These are phyloP conservation scores for Oreochromis aureus DNA, from an alignment of 2,113 vertebrate genomes.

Conservation along the genomic window DNA sequence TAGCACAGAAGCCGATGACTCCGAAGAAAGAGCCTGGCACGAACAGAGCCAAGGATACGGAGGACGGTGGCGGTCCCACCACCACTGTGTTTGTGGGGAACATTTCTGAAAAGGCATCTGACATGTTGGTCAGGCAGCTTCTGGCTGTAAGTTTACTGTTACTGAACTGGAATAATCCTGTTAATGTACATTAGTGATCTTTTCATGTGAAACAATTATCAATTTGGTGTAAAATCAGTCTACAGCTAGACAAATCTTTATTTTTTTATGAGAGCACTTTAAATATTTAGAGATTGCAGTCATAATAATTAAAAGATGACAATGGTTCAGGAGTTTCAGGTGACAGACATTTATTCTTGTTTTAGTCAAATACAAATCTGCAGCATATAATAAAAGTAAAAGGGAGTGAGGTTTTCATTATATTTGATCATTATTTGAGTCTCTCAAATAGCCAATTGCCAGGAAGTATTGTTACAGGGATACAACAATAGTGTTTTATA, in stretches of 20 bases:
- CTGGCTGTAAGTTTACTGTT: slow-evolving; percentile 81
- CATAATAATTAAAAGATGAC: background rate
- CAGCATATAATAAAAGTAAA: background rate
- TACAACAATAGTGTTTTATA: background rate
- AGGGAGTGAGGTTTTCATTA: background rate
- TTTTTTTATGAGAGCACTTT: background rate
- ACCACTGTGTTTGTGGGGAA: slow-evolving; percentile 98
- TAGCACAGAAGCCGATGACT: slow-evolving; percentile 86
- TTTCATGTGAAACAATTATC: background rate
- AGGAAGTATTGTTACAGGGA: background rate
- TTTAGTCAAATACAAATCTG: background rate
- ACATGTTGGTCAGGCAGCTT: slow-evolving; percentile 96
- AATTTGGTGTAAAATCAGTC: background rate
- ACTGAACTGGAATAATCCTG: background rate
- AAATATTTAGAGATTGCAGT: background rate
- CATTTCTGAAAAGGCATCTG: slow-evolving; percentile 97
- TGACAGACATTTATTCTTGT: background rate
- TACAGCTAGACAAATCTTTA: background rate
- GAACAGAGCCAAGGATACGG: slow-evolving; percentile 81
- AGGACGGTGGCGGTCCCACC: slow-evolving; percentile 86
- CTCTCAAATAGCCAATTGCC: background rate
- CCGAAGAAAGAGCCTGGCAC: slow-evolving; percentile 80
- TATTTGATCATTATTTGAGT: background rate
- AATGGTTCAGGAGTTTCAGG: background rate
- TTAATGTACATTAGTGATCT: background rate